Evolutionary conservation across 2,888 invertebrate species (phyloP), one percentile per base, ranked within the genome.

Genomic region (Chloroclysta siterata): DNA sequence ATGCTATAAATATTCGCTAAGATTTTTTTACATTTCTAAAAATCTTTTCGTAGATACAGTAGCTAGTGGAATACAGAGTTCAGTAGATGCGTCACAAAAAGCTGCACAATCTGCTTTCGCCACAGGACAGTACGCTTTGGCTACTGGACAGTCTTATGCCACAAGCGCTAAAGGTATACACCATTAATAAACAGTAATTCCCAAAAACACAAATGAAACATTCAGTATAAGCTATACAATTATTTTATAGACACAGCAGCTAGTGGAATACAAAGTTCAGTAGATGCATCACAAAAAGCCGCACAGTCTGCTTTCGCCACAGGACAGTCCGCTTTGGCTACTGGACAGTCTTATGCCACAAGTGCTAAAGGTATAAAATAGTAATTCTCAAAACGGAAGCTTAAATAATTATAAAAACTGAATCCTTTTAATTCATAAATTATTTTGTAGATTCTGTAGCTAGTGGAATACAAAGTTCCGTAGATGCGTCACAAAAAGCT

Each of bases 401-500:
- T n/a, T n/a, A n/a, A n/a, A n/a, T n/a, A n/a, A n/a, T n/a, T n/a
- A n/a, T n/a, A n/a, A n/a, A n/a, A n/a, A n/a, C n/a, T n/a, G n/a
- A n/a, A n/a, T n/a, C n/a, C n/a, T n/a, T n/a, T n/a, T n/a, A n/a
- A n/a, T n/a, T n/a, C n/a, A n/a, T n/a, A 36, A 11, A 39, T 39
- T 0, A 11, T 11, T 65, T 86, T 82, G 68, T 88, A 88, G 89
- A 89, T 77, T 79, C 85, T 22, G 75, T 82, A 70, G 70, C 74
- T 66, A 78, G 75, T 71, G 74, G 79, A 50, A 68, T 79, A 53
- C 68, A 79, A 62, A 76, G 69, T 60, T 74, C 81, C 36, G 69
- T 82, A 74, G 83, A 83, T 60, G 71, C 77, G 1, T 77, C 83
- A 15, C 79, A 83, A 73, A 83, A 80, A 72, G 70, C 78, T 39